Evolutionary conservation across 1,140 invertebrate genomes (phyloP).

Genomic region (Halyomorpha halys): DNA sequence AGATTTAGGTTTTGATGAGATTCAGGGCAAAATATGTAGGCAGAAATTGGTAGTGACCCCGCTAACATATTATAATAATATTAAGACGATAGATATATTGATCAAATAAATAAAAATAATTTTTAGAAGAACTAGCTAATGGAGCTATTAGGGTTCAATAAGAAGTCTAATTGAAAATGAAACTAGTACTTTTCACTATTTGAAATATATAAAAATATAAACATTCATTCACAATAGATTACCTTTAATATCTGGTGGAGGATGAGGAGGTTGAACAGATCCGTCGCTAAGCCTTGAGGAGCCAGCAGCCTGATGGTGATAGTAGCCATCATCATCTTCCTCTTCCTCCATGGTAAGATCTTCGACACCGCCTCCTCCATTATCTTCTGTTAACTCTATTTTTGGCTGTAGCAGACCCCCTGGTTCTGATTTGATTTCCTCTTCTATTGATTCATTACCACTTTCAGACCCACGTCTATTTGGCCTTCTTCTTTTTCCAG

Average conservation of each 20-base stretch:
- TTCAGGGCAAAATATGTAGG: no score
- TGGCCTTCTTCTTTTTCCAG: neutral
- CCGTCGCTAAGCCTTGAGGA: conserved; percentile 1
- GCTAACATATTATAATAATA: no score
- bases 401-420: conserved; percentile 8
- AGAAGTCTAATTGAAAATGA: no score
- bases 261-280: conserved; percentile 2
- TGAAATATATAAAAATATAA: no score
- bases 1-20: no score
- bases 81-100: no score
- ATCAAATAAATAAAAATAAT: no score
- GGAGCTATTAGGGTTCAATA: no score
- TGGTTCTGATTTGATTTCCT: conserved; percentile 4
- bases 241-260: conserved; percentile 10
- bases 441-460: conserved; percentile 5
- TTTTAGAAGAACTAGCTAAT: no score
- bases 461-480: conserved; percentile 3
- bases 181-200: no score
- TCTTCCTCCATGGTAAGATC: conserved; percentile 8
- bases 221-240: no score
- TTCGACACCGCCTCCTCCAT: conserved; percentile 12
- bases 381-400: conserved; percentile 7
- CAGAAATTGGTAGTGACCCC: no score
- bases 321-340: conserved; percentile 9
- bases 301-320: conserved; percentile 4